phyloP scores from a whole-genome alignment of 1,140 invertebrate genomes.

The Carposina sasakii region DNA sequence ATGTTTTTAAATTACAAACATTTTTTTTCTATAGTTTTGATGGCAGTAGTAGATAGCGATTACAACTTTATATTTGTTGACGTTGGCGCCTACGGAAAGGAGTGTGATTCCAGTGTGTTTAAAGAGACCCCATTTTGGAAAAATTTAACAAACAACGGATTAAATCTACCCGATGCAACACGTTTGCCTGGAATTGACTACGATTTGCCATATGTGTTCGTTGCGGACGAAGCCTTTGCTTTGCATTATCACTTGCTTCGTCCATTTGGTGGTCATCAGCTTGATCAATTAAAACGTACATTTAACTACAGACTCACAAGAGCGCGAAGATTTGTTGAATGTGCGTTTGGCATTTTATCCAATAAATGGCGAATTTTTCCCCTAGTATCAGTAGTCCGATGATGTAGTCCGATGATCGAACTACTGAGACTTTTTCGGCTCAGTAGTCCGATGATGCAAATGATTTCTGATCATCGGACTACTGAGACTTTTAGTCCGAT shows the following conservation, averaged over 20 bases:
- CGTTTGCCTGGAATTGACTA: not conserved
- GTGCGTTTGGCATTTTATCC: constrained; percentile 15
- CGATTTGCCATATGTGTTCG: not conserved
- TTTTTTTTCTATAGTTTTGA: constrained; percentile 54
- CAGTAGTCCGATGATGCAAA: no score
- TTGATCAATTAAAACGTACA: constrained; percentile 4
- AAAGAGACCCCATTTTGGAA: constrained; percentile 4
- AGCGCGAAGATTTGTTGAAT: constrained; percentile 13
- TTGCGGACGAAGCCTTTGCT: not conserved
- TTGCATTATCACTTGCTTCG: not conserved
- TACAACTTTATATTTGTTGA: constrained; percentile 60
- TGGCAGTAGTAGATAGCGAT: constrained; percentile 63
- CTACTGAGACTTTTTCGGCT: no score
- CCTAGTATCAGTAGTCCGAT: no score
- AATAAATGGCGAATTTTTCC: constrained; percentile 18
- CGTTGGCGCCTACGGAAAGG: constrained; percentile 52
- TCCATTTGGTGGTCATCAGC: constrained; percentile 22
- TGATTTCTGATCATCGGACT: no score
- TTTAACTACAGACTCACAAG: constrained; percentile 10
- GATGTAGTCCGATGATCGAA: constrained; percentile 6
- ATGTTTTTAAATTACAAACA: constrained; percentile 49
- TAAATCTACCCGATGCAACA: not conserved
- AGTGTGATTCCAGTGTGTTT: constrained; percentile 49
- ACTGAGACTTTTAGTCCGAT: no score
- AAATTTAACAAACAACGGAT: constrained; percentile 6